Conservation (phyloP, 2,888 invertebrate species). For the Xestia sexstrigata region DNA sequence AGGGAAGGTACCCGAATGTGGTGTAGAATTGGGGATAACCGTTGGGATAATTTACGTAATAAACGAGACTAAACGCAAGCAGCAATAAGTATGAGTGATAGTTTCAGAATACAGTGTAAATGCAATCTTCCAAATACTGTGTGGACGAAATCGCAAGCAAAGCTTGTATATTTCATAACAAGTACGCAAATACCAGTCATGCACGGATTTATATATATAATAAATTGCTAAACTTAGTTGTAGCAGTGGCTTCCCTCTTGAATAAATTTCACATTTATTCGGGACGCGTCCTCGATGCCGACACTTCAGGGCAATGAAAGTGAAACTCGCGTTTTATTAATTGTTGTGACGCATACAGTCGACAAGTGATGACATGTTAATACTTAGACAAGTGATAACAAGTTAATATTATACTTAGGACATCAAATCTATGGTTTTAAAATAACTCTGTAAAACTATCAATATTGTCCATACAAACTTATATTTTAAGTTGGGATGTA, state of each 20-base stretch:
- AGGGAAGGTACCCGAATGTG: neutral
- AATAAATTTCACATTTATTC: constrained; percentile 76
- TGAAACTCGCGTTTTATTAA: constrained; percentile 60
- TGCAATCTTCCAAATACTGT: neutral
- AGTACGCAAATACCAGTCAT: neutral
- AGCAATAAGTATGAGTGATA: neutral
- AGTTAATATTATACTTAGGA: too few species aligned
- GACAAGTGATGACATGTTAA: neutral
- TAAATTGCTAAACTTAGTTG: constrained; percentile 71
- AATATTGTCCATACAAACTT: neutral
- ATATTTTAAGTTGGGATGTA: neutral
- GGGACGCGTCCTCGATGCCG: constrained; percentile 1
- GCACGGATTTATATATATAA: constrained; percentile 53
- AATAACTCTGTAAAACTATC: too few species aligned
- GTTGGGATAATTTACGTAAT: neutral
- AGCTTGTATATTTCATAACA: neutral
- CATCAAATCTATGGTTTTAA: neutral
- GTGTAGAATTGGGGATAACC: neutral
- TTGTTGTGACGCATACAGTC: constrained; percentile 21
- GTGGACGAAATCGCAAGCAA: neutral
- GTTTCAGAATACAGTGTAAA: neutral
- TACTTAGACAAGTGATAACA: too few species aligned
- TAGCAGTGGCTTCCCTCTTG: constrained; percentile 67
- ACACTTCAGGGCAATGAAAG: constrained; percentile 41
- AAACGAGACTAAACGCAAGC: neutral